Evolutionary conservation across 2,797 vertebrate genomes (phyloP).

Genomic region (Synaphobranchus kaupii): DNA sequence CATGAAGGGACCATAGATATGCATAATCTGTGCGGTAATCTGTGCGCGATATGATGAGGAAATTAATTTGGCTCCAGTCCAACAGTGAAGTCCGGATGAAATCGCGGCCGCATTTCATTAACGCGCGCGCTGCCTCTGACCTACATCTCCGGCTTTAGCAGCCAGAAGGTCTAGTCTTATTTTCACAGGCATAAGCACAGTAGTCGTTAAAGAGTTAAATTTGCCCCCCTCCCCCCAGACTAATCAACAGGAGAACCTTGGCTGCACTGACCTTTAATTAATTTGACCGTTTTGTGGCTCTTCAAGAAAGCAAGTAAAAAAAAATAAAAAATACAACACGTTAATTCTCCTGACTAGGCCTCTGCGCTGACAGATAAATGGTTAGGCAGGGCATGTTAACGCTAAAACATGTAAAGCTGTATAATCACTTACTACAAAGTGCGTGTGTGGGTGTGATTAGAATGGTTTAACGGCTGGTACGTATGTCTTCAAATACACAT

Average conservation of each 20-base stretch:
- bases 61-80: background rate
- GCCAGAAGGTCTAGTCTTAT: background rate
- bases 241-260: background rate
- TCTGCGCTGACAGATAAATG: conserved; percentile 28
- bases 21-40: conserved; percentile 3
- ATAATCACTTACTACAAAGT: conserved; percentile 16
- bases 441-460: background rate
- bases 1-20: background rate
- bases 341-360: conserved; percentile 10
- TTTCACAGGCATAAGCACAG: background rate
- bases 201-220: background rate
- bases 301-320: conserved; percentile 5
- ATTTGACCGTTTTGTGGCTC: background rate
- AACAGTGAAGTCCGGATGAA: background rate
- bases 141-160: background rate
- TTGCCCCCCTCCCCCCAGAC: background rate
- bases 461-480: conserved; percentile 9
- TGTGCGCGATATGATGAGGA: conserved; percentile 4
- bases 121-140: background rate
- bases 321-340: background rate
- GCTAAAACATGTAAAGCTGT: conserved; percentile 31
- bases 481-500: background rate
- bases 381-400: conserved; percentile 27
- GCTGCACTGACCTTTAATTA: background rate
- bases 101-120: background rate